A percentile compares a stretch with the other conserved stretches of the same genome.
phyloP scores from a whole-genome alignment of 2,797 vertebrate species.

The Spea hammondii region DNA sequence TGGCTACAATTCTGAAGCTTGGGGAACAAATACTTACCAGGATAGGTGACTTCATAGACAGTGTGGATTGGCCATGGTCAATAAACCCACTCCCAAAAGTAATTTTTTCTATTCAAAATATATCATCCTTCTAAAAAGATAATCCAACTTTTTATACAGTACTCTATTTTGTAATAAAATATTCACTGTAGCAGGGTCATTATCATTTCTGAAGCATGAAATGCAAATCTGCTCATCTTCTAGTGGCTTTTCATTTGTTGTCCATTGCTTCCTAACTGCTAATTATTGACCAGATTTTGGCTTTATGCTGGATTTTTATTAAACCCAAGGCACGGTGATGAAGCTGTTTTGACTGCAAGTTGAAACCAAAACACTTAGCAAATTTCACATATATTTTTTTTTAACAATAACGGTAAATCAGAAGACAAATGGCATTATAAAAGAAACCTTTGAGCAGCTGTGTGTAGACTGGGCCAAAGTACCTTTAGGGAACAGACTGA shows the following conservation, averaged over 20 bases:
- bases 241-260: constrained; percentile 55
- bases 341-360: constrained; percentile 56
- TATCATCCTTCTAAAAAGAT: background rate
- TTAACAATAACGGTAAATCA: constrained; percentile 59
- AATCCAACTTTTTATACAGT: constrained; percentile 50
- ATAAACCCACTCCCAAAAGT: too few relatives aligned
- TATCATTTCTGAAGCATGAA: constrained; percentile 59
- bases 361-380: constrained; percentile 58
- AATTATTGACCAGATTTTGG: constrained; percentile 46
- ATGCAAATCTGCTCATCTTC: constrained; percentile 57
- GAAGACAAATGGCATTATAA: constrained; percentile 55
- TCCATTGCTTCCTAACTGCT: constrained; percentile 54
- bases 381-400: constrained; percentile 57
- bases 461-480: constrained; percentile 53
- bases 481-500: constrained; percentile 57
- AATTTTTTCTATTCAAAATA: background rate
- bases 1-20: background rate
- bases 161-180: constrained; percentile 54
- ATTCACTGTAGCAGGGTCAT: constrained; percentile 57
- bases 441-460: constrained; percentile 56
- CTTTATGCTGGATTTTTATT: constrained; percentile 58
- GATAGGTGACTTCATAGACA: too few relatives aligned
- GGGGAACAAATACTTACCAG: too few relatives aligned
- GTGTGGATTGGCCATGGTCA: too few relatives aligned
- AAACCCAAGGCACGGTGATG: constrained; percentile 53